Evolutionary conservation across 2,113 vertebrate species (phyloP).

Genomic region (Macquaria ambigua): DNA sequence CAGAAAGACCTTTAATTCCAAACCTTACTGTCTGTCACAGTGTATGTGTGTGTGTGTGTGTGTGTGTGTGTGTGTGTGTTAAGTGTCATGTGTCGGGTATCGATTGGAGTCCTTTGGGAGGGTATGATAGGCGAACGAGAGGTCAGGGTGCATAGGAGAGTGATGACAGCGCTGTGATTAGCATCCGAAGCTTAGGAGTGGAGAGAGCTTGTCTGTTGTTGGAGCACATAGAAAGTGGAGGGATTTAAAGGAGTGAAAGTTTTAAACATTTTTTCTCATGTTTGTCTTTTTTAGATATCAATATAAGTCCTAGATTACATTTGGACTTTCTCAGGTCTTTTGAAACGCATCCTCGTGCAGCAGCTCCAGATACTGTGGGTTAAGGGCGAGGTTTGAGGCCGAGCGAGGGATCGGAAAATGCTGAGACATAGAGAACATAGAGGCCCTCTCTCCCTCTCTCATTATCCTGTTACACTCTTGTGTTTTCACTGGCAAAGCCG

Average conservation of each 20-base stretch:
- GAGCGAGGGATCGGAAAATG: slow-evolving; percentile 58
- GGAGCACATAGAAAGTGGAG: background rate
- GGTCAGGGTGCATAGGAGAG: slow-evolving; percentile 48
- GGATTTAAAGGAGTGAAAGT: background rate
- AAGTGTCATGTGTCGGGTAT: slow-evolving; percentile 50
- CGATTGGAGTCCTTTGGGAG: slow-evolving; percentile 46
- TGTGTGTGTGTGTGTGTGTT: slow-evolving; percentile 12
- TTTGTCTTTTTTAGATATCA: background rate
- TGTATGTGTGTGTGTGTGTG: slow-evolving; percentile 10
- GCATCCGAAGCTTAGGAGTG: background rate
- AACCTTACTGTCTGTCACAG: slow-evolving; percentile 57
- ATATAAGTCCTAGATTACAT: background rate
- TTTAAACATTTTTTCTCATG: background rate
- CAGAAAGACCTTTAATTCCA: slow-evolving; percentile 53
- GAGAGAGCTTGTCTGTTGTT: background rate
- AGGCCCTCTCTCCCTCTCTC: slow-evolving; percentile 59
- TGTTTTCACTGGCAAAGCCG: slow-evolving; percentile 74
- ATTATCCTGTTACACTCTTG: slow-evolving; percentile 77
- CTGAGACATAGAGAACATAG: slow-evolving; percentile 69
- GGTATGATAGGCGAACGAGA: slow-evolving; percentile 23
- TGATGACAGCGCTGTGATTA: slow-evolving; percentile 48
- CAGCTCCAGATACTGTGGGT: slow-evolving; percentile 18
- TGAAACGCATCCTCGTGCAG: background rate
- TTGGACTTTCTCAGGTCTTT: slow-evolving; percentile 7
- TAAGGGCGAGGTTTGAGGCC: slow-evolving; percentile 34